Base-by-base conservation (phyloP, 2,888 invertebrate genomes). In the Lasioglossum zephyrum region DNA sequence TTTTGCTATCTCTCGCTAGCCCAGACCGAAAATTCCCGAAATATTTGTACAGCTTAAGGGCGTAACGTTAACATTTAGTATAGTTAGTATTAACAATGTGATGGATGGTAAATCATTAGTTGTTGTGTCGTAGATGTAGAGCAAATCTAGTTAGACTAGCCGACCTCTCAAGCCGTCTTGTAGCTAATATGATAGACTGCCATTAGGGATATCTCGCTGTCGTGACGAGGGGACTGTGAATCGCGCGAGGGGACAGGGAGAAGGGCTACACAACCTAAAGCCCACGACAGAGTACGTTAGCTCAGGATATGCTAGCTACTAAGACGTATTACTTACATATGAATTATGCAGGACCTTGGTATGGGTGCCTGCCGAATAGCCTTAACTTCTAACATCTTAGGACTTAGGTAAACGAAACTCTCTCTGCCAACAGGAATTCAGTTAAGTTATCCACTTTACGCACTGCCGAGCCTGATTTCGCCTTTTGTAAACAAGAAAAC, bases 271-370 rank as follows among this genome's bases (percentile, higher is more conserved):
- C 82, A 87, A 83, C 85, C 79, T 63, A 74, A 81, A 77, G 79
- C 85, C 66, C 85, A 89, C 80, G 91, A 87, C 87, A 87, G 89
- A 84, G 84, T 86, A 85, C 89, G 88, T 86, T 88, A 86, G 87
- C 85, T 89, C 81, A 81, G 90, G 86, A 85, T 84, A 82, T 79
- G 88, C 87, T 87, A 87, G 85, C 88, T 90, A 91, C 90, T 92
- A 93, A 94, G 94, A 94, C 93, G 94, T 94, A 94, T 94, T 94
- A 94, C 94, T 94, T 92, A 92, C 92, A 89, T 92, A 93, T 94
- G 93, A 94, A 94, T 94, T 94, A 94, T 94, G 92, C 91, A 94
- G 87, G 86, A 88, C 87, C 91, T 92, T 86, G 86, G 91, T 90
- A 92, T 70, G 77, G 77, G 90, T 90, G 90, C 87, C 90, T 90